These are phyloP conservation scores for Perithous albicinctus DNA, from an alignment of 2,888 invertebrate species.

Conservation along the genomic window DNA sequence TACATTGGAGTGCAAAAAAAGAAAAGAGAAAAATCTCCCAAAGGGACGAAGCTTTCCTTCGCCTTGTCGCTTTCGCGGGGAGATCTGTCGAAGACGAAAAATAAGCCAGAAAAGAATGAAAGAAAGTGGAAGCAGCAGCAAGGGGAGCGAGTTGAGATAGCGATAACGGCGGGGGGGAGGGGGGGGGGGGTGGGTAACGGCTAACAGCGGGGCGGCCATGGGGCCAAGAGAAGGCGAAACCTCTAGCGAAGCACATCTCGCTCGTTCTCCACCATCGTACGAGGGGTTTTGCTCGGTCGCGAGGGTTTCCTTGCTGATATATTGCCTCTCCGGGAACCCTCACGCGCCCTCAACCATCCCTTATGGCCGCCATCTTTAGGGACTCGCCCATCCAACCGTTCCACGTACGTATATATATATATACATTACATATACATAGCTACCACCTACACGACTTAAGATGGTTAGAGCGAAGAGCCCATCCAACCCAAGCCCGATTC, in stretches of 20 bases:
- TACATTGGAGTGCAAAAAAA: constrained; percentile 23
- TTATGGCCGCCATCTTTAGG: constrained; percentile 84
- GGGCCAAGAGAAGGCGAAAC: constrained; percentile 48
- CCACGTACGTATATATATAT: constrained; percentile 38
- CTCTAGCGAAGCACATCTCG: constrained; percentile 35
- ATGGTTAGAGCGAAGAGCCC: constrained; percentile 55
- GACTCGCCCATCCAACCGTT: constrained; percentile 75
- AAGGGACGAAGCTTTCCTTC: constrained; percentile 34
- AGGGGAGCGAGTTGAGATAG: constrained; percentile 67
- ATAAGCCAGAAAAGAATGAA: constrained; percentile 42
- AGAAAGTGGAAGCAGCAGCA: constrained; percentile 25
- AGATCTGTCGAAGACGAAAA: constrained; percentile 64
- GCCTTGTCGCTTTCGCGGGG: constrained; percentile 38
- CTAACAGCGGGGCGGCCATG: constrained; percentile 76
- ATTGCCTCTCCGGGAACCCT: constrained; percentile 82
- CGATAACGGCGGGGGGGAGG: constrained; percentile 67
- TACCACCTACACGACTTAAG: constrained; percentile 22
- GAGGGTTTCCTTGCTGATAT: constrained; percentile 80
- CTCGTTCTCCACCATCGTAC: constrained; percentile 26
- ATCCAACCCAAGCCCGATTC: constrained; percentile 62
- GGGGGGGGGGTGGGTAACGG: constrained; percentile 75
- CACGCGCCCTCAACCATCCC: constrained; percentile 83
- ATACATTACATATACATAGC: background rate
- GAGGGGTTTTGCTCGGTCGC: constrained; percentile 40
- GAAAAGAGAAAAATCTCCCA: background rate